phyloP scores from a whole-genome alignment of 2,888 invertebrate species.

The Ferrisia virgata region DNA sequence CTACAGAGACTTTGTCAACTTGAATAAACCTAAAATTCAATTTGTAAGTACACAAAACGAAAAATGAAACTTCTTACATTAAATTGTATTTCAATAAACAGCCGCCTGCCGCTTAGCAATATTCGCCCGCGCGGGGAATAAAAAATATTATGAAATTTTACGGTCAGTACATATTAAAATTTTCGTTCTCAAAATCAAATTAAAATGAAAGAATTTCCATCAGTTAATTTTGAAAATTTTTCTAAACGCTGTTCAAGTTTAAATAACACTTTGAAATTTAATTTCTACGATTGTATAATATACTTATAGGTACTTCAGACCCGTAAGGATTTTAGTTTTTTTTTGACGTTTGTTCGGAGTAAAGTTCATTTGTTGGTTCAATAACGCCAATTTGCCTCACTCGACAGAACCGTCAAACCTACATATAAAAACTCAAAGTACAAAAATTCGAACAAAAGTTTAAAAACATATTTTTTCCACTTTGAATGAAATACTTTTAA shows the following conservation, averaged over 20 bases:
- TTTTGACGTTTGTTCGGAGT: background rate
- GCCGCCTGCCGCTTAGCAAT: too few species aligned
- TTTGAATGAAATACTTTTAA: background rate
- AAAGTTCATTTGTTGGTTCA: background rate
- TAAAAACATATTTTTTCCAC: background rate
- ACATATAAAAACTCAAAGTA: background rate
- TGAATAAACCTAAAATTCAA: background rate
- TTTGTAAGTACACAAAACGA: background rate
- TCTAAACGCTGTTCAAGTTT: background rate
- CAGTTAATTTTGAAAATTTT: background rate
- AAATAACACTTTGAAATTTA: background rate
- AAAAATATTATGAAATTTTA: too few species aligned
- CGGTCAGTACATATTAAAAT: background rate
- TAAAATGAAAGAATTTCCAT: background rate
- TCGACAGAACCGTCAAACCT: background rate
- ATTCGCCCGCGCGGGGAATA: too few species aligned
- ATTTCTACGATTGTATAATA: background rate
- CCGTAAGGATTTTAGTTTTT: background rate
- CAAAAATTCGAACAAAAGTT: background rate
- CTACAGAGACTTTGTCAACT: background rate
- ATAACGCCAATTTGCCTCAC: background rate
- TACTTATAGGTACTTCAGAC: background rate
- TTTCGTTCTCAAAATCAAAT: background rate
- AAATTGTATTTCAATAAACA: background rate
- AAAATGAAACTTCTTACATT: background rate